phyloP scores from a whole-genome alignment of 2,797 vertebrate species.

The Champsocephalus esox region DNA sequence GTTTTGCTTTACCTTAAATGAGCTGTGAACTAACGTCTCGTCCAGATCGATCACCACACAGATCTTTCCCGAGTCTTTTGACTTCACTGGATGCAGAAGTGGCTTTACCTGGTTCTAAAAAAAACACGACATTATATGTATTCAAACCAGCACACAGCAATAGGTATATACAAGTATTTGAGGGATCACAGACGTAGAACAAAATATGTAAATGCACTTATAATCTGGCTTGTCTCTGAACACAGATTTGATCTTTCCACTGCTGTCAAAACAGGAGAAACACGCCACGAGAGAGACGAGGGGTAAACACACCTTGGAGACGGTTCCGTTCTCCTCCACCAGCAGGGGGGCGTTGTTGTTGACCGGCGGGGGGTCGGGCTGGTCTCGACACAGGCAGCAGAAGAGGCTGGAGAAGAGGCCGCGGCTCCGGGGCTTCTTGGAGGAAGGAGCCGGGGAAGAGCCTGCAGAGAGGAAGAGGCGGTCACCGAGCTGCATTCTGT shows the following conservation, averaged over 20 bases:
- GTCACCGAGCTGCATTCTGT: not conserved
- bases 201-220: no score
- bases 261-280: constrained; percentile 9
- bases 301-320: constrained; percentile 89
- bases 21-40: constrained; percentile 95
- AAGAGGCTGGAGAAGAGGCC: constrained; percentile 91
- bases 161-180: not conserved
- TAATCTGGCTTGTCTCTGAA: not conserved
- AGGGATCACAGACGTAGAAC: not conserved
- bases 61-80: constrained; percentile 91
- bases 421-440: constrained; percentile 90
- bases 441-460: constrained; percentile 78
- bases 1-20: constrained; percentile 86
- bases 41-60: constrained; percentile 96
- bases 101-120: constrained; percentile 88
- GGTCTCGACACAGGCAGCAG: constrained; percentile 92
- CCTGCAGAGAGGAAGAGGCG: constrained; percentile 45
- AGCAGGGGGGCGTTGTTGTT: constrained; percentile 93
- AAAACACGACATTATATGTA: constrained; percentile 12
- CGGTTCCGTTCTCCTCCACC: constrained; percentile 93
- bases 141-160: not conserved
- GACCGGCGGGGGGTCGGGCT: constrained; percentile 85
- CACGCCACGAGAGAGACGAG: not conserved
- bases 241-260: not conserved
- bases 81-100: constrained; percentile 91